phyloP scores from a whole-genome alignment of 2,113 vertebrate genomes.

The Leiothrix lutea region DNA sequence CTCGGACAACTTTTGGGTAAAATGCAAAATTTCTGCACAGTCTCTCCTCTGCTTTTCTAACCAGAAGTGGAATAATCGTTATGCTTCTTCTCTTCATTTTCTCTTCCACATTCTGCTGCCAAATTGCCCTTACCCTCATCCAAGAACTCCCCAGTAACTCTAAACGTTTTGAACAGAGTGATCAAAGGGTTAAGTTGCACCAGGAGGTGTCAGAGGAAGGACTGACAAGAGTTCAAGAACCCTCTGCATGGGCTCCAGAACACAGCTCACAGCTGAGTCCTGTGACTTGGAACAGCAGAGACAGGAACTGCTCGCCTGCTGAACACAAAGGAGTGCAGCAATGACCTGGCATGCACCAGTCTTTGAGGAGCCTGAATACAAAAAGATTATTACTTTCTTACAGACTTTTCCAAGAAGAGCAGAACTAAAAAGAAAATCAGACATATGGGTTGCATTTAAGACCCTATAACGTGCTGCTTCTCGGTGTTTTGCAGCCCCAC shows the following conservation, averaged over 20 bases:
- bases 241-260: neutral
- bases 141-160: neutral
- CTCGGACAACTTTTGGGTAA: neutral
- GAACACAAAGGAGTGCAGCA: neutral
- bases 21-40: neutral
- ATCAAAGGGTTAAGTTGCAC: neutral
- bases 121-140: neutral
- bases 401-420: neutral
- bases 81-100: neutral
- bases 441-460: neutral
- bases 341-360: rapidly evolving
- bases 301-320: neutral
- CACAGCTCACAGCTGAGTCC: neutral
- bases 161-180: neutral
- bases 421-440: neutral
- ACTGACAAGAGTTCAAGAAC: neutral
- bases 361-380: neutral
- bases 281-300: neutral
- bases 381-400: neutral
- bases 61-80: neutral
- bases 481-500: neutral
- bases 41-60: neutral
- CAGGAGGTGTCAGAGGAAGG: neutral
- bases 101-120: neutral
- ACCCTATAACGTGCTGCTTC: neutral